These are phyloP conservation scores for Orientallactaga sibirica DNA, from an alignment of 2,797 vertebrate genomes.

Conservation along the genomic window DNA sequence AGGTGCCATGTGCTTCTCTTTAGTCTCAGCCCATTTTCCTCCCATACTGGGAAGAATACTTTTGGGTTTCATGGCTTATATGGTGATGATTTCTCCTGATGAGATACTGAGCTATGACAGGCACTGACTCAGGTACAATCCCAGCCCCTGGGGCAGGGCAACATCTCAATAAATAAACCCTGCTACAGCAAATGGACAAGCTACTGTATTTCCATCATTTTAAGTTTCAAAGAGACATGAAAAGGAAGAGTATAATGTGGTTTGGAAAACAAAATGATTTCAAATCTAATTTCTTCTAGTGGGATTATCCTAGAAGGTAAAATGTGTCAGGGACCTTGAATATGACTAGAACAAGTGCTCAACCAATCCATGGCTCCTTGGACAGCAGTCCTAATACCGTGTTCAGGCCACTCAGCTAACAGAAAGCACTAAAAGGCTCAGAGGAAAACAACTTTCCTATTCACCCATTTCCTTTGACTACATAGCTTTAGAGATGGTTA, in stretches of 20 bases:
- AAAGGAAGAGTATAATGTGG: background rate
- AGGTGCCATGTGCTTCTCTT: background rate
- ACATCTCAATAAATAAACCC: background rate
- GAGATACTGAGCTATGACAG: background rate
- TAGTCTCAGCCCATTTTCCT: background rate
- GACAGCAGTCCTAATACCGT: background rate
- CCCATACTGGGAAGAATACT: background rate
- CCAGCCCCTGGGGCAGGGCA: rapidly evolving
- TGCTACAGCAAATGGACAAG: background rate
- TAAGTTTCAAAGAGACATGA: background rate
- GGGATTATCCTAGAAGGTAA: background rate
- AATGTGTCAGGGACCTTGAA: background rate
- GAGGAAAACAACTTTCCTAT: background rate
- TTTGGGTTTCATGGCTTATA: background rate
- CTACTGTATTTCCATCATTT: background rate
- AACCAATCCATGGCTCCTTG: background rate
- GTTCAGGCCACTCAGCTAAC: background rate
- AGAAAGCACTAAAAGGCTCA: background rate
- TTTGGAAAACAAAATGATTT: conserved; percentile 2
- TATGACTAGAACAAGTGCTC: background rate
- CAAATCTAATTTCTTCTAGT: background rate
- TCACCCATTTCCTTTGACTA: background rate
- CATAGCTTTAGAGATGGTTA: background rate
- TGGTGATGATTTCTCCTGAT: background rate
- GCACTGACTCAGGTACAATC: background rate